Base-by-base conservation (phyloP, 2,797 vertebrate species). In the Cryptoblepharus egeriae region DNA sequence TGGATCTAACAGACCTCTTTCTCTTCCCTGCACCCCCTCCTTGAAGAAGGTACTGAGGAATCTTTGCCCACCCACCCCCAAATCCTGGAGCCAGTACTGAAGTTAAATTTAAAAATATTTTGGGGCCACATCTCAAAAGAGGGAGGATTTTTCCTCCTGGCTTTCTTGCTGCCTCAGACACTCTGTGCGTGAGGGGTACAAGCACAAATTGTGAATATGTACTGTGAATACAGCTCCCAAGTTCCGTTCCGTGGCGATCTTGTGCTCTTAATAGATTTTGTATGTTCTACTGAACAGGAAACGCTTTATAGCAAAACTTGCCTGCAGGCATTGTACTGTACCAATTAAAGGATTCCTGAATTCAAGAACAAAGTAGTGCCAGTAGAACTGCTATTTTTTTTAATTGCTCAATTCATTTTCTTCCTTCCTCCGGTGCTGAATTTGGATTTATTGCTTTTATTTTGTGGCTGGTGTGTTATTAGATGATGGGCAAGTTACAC, bases 281-380 rank as follows among this genome's bases (percentile, higher is more conserved):
- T 89, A 42, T 79, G 84, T 93, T 88, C 90, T 79, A 80, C 80
- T 85, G 80, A 83, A 92, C 90, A 93, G 90, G 90, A 91, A 93
- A 89, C 0, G 79, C 92, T 90, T 90, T 92, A 90, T 93, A 85
- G 80, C 88, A 89, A 88, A 88, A 76, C 82, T 88, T 86, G 93
- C 94, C 77, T 87, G 24, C 77, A 84, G 94, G 93, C 94, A 90
- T 89, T 85, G 63, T 42, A 73, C 79, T 77, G 89, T 92, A 90
- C 89, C 89, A 88, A 80, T 88, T 87, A 84, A 89, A 67, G 91
- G 91, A 91, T 90, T 85, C 91, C 91, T 87, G 88, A 89, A 87
- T 92, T 87, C 0, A 28, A 84, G 85, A 90, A 93, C 88, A 91
- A 91, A 93, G 89, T 88, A 55, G 60, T 84, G 88, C 92, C 86